Evolutionary conservation across 1,140 invertebrate genomes (phyloP).

Genomic region (Frieseomelitta varia): DNA sequence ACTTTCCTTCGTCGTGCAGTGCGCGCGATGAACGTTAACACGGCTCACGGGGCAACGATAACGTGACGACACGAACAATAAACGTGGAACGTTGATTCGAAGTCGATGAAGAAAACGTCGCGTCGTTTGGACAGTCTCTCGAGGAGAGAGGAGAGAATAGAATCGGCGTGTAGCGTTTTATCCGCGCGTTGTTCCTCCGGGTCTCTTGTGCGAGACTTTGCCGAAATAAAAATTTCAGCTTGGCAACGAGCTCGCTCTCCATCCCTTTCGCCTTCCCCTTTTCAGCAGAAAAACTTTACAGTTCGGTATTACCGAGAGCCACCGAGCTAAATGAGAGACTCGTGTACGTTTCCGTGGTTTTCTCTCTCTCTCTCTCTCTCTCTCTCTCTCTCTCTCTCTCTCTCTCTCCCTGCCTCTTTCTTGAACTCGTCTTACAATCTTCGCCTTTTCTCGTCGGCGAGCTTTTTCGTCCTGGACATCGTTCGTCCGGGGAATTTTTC

Average conservation of each 20-base stretch:
- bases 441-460: not conserved
- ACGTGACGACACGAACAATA: no score
- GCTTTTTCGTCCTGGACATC: slow-evolving; percentile 1
- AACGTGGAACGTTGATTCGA: no score
- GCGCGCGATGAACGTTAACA: no score
- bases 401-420: no score
- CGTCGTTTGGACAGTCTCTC: not conserved
- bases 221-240: slow-evolving; percentile 16
- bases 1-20: no score
- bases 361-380: no score
- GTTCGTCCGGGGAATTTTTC: not conserved
- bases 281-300: slow-evolving; percentile 54
- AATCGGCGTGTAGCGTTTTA: slow-evolving; percentile 5
- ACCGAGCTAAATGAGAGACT: not conserved
- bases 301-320: not conserved
- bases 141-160: not conserved
- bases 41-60: no score
- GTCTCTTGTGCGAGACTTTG: not conserved
- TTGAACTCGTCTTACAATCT: slow-evolving; percentile 13
- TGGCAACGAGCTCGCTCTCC: not conserved
- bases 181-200: slow-evolving; percentile 4
- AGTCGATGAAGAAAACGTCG: not conserved
- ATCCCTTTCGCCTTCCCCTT: not conserved
- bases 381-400: no score
- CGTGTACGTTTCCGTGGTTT: not conserved